Evolutionary conservation across 2,888 invertebrate species (phyloP).

Genomic region (Xylophagus ater): DNA sequence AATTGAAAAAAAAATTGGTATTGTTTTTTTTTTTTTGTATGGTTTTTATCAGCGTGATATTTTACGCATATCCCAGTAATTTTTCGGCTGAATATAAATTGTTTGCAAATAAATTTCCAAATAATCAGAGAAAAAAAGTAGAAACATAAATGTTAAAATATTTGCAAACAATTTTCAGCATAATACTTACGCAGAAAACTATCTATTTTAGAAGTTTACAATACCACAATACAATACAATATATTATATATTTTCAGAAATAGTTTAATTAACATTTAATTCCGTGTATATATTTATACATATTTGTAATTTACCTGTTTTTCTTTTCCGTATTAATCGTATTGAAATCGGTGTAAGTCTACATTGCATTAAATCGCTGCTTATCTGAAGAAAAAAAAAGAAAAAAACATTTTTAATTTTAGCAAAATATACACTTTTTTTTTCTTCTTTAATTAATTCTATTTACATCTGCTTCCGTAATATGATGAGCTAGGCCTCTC

Average conservation of each 20-base stretch:
- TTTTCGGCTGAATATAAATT: no score
- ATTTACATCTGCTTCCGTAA: slow-evolving; percentile 62
- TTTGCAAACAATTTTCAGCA: slow-evolving; percentile 10
- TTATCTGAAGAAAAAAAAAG: slow-evolving; percentile 45
- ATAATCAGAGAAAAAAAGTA: no score
- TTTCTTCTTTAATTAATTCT: background rate
- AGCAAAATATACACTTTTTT: no score
- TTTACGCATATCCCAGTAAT: slow-evolving; percentile 2
- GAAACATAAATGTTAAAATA: no score
- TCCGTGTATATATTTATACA: slow-evolving; percentile 8
- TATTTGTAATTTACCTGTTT: slow-evolving; percentile 55
- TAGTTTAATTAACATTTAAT: slow-evolving; percentile 9
- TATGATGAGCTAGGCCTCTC: slow-evolving; percentile 59
- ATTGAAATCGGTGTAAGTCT: slow-evolving; percentile 69
- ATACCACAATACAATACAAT: background rate
- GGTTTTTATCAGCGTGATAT: slow-evolving; percentile 12
- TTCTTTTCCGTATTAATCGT: slow-evolving; percentile 69
- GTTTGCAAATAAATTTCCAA: no score
- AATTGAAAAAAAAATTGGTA: slow-evolving; percentile 25
- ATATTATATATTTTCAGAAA: background rate
- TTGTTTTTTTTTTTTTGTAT: slow-evolving; percentile 26
- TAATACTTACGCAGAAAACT: slow-evolving; percentile 7
- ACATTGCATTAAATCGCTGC: slow-evolving; percentile 62
- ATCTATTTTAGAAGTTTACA: background rate
- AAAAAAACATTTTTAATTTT: slow-evolving; percentile 3